These are phyloP conservation scores for Unio delphinus DNA, from an alignment of 2,888 invertebrate species.

Conservation along the genomic window DNA sequence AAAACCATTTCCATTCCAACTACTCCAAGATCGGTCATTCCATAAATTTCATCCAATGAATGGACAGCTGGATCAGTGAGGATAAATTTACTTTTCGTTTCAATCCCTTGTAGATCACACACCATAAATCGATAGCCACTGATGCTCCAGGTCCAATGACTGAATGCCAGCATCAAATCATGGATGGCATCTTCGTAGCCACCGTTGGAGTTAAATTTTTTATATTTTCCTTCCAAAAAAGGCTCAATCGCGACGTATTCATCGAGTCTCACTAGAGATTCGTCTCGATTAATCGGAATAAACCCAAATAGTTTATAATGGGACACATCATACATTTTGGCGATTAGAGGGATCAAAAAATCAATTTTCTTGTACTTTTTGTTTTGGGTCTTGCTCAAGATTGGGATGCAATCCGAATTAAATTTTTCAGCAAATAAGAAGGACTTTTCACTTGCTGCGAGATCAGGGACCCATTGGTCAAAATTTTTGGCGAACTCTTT, in stretches of 20 bases:
- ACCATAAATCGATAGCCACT: no score
- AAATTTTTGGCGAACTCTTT: constrained; percentile 2
- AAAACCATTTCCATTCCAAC: constrained; percentile 36
- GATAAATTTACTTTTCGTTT: no score
- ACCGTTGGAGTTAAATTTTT: no score
- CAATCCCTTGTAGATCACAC: no score
- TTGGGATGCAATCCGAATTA: constrained; percentile 14
- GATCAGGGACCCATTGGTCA: constrained; percentile 29
- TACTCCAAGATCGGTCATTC: no score
- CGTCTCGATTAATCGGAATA: constrained; percentile 4
- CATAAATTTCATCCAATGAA: no score
- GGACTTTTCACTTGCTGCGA: constrained; percentile 27
- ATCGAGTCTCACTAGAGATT: constrained; percentile 8
- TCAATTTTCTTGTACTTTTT: constrained; percentile 18
- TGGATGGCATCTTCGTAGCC: no score
- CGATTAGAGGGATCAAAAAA: constrained; percentile 16
- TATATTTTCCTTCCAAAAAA: no score
- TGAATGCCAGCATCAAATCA: no score
- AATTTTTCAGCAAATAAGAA: constrained; percentile 27
- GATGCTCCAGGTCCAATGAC: no score
- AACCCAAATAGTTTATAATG: constrained; percentile 13
- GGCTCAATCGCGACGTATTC: constrained; percentile 11
- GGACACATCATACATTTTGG: constrained; percentile 11
- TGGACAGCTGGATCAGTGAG: no score
- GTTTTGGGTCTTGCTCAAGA: constrained; percentile 16